Evolutionary conservation across 2,113 vertebrate species (phyloP), one percentile per base, ranked within the genome.

Genomic region (Tiliqua scincoides): DNA sequence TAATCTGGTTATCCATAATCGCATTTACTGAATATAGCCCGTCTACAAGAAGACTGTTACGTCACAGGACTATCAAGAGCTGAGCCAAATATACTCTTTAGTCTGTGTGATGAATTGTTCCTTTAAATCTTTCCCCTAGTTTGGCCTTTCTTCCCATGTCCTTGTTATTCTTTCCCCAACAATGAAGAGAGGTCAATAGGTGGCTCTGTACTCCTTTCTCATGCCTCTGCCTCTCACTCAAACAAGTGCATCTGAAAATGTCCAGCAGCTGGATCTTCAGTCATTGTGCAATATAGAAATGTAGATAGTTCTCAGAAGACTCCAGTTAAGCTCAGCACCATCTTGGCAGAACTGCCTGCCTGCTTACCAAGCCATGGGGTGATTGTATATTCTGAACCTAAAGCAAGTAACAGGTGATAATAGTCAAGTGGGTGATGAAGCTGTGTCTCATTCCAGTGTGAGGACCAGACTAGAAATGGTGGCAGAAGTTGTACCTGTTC

Each of bases 1-100:
- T 70, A 81, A 80, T 67, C 79, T 67, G 40, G 40, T 68, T 68
- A 52, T 30, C 27, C 10, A 52, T 81, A 81, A 81, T 81, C 79
- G 62, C 43, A 67, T 67, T 48, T 52, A 12, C 8, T 23, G 65
- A 65, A 35, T 52, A 68, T 23, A 57, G 65, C 43, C 20, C 48
- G 9, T 52, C 18, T 52, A 35, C 48, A 7, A 37, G 20, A 52
- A 30, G 48, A 57, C 27, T 57, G 30, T 18, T 32, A 21, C 61
- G 52, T 7, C 10, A 7, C 54, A n/a, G 30, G 75, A 17, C n/a
- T 32, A 18, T 27, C 18, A 15, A 68, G 43, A n/a, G 65, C n/a
- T 82, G 48, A 48, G 30, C 43, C n/a, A 78, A 82, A 54, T 2
- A 11, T 37, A 57, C 3, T 23, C 20, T 54, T 35, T 25, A 30